These are phyloP conservation scores for Leptinotarsa juncta DNA, from an alignment of 2,888 invertebrate species.

Conservation along the genomic window DNA sequence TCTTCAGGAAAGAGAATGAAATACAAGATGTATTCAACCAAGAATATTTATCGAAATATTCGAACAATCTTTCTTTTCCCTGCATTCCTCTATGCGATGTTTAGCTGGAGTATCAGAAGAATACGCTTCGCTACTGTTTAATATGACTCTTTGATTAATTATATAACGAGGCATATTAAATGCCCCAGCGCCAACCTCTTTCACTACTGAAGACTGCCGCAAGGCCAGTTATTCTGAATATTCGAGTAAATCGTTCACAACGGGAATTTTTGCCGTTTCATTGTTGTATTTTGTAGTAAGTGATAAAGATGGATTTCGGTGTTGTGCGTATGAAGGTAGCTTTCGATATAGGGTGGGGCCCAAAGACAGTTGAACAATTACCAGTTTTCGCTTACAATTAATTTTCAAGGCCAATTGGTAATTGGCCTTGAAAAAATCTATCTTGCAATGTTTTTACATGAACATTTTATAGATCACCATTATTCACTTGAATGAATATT, in stretches of 20 bases:
- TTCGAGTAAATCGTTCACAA: conserved; percentile 29
- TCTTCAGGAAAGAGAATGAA: not conserved
- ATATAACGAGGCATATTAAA: conserved; percentile 49
- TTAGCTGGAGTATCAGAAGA: conserved; percentile 49
- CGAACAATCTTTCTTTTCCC: conserved; percentile 48
- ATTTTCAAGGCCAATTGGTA: no score
- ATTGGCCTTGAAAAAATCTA: no score
- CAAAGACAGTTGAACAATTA: no score
- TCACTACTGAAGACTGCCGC: conserved; percentile 19
- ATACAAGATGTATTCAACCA: not conserved
- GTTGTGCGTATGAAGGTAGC: not conserved
- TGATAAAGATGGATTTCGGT: not conserved
- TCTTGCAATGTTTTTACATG: no score
- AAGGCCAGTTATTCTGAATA: conserved; percentile 30
- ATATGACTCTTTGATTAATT: conserved; percentile 60
- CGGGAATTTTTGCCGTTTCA: conserved; percentile 16
- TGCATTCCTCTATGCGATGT: conserved; percentile 47
- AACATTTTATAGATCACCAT: no score
- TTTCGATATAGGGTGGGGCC: no score
- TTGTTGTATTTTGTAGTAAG: conserved; percentile 6
- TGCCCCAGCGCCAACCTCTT: conserved; percentile 24
- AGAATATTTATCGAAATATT: conserved; percentile 40
- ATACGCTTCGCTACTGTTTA: conserved; percentile 60
- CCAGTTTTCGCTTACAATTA: no score
- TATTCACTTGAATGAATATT: no score